Evolutionary conservation across 2,113 vertebrate genomes (phyloP).

Genomic region (Macaca fascicularis): DNA sequence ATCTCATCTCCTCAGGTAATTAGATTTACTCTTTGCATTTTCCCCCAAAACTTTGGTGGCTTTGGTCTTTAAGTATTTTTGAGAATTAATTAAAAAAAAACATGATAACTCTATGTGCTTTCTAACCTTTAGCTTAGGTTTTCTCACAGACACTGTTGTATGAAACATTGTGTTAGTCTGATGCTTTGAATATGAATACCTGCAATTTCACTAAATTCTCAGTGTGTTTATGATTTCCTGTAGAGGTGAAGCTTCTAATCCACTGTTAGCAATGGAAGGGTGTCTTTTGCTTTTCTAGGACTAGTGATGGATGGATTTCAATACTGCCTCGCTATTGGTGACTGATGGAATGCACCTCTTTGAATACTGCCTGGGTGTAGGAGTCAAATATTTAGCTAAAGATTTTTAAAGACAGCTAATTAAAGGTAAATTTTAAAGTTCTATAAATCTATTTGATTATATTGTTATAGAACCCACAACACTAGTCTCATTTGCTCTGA

Average conservation of each 20-base stretch:
- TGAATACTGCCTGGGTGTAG: background rate
- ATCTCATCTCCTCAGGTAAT: background rate
- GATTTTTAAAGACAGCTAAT: background rate
- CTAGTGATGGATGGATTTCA: background rate
- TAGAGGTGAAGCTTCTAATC: background rate
- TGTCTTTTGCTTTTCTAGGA: background rate
- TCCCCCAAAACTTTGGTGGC: background rate
- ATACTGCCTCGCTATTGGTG: background rate
- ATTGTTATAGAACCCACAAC: background rate
- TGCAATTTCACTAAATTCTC: background rate
- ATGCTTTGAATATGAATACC: background rate
- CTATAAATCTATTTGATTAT: background rate
- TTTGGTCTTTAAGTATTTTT: background rate
- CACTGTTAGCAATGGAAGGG: background rate
- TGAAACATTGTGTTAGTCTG: background rate
- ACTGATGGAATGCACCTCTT: background rate
- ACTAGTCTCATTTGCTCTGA: background rate
- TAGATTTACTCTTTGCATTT: background rate
- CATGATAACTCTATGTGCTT: background rate
- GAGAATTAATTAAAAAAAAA: background rate
- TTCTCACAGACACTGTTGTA: background rate
- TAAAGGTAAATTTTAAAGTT: background rate
- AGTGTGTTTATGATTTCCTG: background rate
- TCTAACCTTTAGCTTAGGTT: background rate
- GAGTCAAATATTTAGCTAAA: background rate